Percentiles rank a stretch among this genome's conserved stretches.
Evolutionary conservation across 2,797 vertebrate genomes (phyloP).

Genomic region (Alcedo atthis): DNA sequence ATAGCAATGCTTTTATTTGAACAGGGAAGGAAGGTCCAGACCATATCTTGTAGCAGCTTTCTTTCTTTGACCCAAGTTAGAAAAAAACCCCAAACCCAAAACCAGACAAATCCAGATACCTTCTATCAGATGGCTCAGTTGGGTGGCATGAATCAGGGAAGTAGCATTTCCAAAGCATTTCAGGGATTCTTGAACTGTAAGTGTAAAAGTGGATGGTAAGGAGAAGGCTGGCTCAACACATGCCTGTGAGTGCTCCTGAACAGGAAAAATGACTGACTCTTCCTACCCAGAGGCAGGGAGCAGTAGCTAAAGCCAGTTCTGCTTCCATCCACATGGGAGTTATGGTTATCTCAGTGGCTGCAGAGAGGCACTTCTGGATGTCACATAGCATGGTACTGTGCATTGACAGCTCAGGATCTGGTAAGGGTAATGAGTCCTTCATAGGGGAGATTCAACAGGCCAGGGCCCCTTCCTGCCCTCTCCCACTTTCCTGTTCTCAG

Average conservation of each 20-base stretch:
- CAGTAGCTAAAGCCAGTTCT: neutral
- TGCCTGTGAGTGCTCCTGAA: neutral
- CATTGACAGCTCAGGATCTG: neutral
- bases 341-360: fast-evolving
- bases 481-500: neutral
- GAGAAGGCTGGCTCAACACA: neutral
- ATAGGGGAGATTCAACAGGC: neutral
- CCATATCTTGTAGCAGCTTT: neutral
- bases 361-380: neutral
- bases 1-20: neutral
- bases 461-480: neutral
- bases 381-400: fast-evolving
- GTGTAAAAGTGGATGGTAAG: neutral
- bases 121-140: neutral
- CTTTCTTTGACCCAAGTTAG: neutral
- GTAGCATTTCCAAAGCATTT: neutral
- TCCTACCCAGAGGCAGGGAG: neutral
- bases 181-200: neutral
- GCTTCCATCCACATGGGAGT: neutral
- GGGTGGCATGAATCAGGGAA: neutral
- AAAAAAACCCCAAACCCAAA: neutral
- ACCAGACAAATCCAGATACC: neutral
- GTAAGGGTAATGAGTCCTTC: neutral
- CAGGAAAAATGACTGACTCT: neutral
- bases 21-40: neutral